Evolutionary conservation across 2,113 vertebrate genomes (phyloP).

Genomic region (Ophthalmolycus amberensis): DNA sequence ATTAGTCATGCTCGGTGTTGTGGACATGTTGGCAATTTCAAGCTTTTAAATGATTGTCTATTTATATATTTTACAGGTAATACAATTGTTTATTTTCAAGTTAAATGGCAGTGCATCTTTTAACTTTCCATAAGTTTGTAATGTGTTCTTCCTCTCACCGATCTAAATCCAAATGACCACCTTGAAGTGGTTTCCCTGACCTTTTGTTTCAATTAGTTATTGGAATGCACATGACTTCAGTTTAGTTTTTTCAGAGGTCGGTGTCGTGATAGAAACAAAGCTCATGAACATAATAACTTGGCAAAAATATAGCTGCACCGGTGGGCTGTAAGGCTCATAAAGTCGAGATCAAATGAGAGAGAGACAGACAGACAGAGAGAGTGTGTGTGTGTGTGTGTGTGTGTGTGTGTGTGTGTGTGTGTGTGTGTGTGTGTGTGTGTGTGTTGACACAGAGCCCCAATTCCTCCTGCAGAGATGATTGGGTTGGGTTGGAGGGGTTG

Average conservation of each 20-base stretch:
- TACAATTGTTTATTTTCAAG: background rate
- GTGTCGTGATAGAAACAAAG: slow-evolving; percentile 29
- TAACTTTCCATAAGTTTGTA: background rate
- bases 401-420: background rate
- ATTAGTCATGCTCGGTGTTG: slow-evolving; percentile 25
- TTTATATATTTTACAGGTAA: background rate
- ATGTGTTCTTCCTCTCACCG: background rate
- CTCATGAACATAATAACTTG: slow-evolving; percentile 39
- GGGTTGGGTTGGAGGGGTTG: background rate
- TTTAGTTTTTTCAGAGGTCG: slow-evolving; percentile 4
- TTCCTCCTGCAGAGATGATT: background rate
- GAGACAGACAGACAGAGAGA: no score
- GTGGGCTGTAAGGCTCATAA: slow-evolving; percentile 31
- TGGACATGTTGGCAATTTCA: background rate
- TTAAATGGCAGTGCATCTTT: background rate
- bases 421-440: background rate
- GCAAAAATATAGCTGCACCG: slow-evolving; percentile 20
- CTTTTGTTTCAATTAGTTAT: slow-evolving; percentile 20
- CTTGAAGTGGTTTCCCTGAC: slow-evolving; percentile 11
- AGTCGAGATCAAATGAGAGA: slow-evolving; percentile 25
- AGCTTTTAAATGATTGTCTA: background rate
- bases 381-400: background rate
- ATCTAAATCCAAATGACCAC: slow-evolving; percentile 15
- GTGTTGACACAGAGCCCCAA: slow-evolving; percentile 21
- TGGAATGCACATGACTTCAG: slow-evolving; percentile 19